These are phyloP conservation scores for Peromyscus melanophrys DNA, from an alignment of 2,797 vertebrate genomes.

Conservation along the genomic window DNA sequence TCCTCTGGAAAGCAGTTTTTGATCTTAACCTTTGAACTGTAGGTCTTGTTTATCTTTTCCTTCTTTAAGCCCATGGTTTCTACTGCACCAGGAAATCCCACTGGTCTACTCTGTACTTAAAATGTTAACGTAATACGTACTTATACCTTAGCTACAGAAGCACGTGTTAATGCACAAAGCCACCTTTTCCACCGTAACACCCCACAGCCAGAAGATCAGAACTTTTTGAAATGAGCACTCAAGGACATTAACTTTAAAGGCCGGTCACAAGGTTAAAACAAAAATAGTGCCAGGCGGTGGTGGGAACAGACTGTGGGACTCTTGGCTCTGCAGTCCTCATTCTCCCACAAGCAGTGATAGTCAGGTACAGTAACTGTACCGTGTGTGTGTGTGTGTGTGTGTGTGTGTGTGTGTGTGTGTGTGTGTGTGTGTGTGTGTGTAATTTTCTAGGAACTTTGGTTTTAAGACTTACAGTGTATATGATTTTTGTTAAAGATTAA, in stretches of 20 bases:
- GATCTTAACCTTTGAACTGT: neutral
- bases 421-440: neutral
- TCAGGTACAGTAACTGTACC: neutral
- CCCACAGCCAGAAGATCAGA: slow-evolving; percentile 45
- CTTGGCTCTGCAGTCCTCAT: neutral
- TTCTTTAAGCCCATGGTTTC: slow-evolving; percentile 51
- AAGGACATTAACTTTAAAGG: slow-evolving; percentile 71
- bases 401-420: neutral
- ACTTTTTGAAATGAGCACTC: slow-evolving; percentile 66
- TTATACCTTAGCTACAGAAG: slow-evolving; percentile 45
- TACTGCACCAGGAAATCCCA: neutral
- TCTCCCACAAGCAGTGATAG: neutral
- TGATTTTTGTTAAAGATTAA: slow-evolving; percentile 49
- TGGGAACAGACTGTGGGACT: neutral
- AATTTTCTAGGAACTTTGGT: neutral
- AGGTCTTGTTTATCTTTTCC: slow-evolving; percentile 29
- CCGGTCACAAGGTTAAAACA: slow-evolving; percentile 61
- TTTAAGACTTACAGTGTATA: neutral
- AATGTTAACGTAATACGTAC: slow-evolving; percentile 23
- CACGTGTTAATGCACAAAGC: slow-evolving; percentile 45
- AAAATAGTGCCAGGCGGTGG: slow-evolving; percentile 16
- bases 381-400: neutral
- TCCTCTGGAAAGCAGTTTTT: neutral
- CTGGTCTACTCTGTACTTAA: slow-evolving; percentile 32
- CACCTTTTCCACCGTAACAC: slow-evolving; percentile 58